Percentiles rank a stretch among this genome's conserved stretches.
Evolutionary conservation across 1,140 invertebrate species (phyloP).

Genomic region (Rhynchophorus ferrugineus): DNA sequence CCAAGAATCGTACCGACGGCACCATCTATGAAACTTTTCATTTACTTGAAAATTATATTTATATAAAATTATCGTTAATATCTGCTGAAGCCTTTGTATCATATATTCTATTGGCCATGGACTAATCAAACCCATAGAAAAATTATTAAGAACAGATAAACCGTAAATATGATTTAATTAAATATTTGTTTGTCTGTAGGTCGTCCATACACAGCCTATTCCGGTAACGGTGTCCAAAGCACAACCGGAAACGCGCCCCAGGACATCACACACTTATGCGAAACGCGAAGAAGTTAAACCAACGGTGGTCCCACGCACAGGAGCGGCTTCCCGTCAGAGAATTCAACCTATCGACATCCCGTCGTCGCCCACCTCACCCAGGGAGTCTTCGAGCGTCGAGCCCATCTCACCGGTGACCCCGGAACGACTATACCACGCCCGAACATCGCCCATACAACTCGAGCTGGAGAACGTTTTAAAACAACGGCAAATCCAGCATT

Average conservation of each 20-base stretch:
- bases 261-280: conserved; percentile 2
- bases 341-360: conserved; percentile 49
- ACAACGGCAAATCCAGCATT: conserved; percentile 26
- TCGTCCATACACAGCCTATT: too few species aligned
- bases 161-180: too few species aligned
- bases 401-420: conserved; percentile 18
- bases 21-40: too few species aligned
- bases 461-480: conserved; percentile 35
- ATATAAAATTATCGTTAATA: too few species aligned
- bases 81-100: too few species aligned
- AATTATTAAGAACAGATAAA: too few species aligned
- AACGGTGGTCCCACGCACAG: conserved; percentile 31
- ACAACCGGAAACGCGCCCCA: conserved; percentile 6
- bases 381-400: background rate
- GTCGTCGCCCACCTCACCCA: conserved; percentile 31
- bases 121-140: too few species aligned
- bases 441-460: conserved; percentile 30
- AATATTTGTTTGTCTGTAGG: too few species aligned
- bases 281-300: conserved; percentile 30
- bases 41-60: too few species aligned
- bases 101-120: too few species aligned
- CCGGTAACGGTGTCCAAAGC: conserved; percentile 1
- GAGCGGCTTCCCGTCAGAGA: conserved; percentile 45
- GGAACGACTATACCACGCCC: conserved; percentile 14
- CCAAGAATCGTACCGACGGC: too few species aligned